phyloP scores from a whole-genome alignment of 2,888 invertebrate genomes.

The Lasioglossum leucozonium region DNA sequence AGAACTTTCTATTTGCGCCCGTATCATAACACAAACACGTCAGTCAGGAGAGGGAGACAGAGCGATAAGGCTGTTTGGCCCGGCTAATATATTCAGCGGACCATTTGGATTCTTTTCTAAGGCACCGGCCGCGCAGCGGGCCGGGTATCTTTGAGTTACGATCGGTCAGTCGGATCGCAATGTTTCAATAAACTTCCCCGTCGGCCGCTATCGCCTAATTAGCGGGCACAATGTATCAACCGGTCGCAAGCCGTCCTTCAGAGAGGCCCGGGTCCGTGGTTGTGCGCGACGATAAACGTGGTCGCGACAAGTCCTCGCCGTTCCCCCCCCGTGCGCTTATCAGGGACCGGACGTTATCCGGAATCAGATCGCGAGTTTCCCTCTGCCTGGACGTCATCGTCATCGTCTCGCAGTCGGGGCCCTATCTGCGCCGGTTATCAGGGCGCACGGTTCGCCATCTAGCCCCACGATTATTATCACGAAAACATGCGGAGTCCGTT shows the following conservation, averaged over 20 bases:
- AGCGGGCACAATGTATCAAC: constrained; percentile 24
- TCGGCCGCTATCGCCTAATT: constrained; percentile 11
- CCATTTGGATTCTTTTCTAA: neutral
- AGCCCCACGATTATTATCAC: constrained; percentile 56
- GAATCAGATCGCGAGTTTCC: constrained; percentile 31
- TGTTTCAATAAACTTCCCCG: constrained; percentile 19
- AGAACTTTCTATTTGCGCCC: neutral
- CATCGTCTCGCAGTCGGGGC: constrained; percentile 31
- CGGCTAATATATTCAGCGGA: neutral
- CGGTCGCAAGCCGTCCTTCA: neutral
- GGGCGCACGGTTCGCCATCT: constrained; percentile 29
- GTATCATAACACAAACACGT: constrained; percentile 8
- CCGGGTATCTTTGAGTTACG: neutral
- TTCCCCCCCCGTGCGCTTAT: constrained; percentile 28
- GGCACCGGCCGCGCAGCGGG: too few relatives aligned
- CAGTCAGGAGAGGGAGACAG: neutral
- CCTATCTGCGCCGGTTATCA: constrained; percentile 52
- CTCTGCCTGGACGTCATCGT: constrained; percentile 25
- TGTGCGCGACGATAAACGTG: constrained; percentile 5
- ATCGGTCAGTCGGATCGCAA: neutral
- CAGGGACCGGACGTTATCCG: constrained; percentile 35
- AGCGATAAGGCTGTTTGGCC: neutral
- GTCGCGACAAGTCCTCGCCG: constrained; percentile 13
- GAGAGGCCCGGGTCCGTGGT: neutral
- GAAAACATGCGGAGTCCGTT: constrained; percentile 25